Evolutionary conservation across 2,113 vertebrate species (phyloP), one percentile per base, ranked within the genome.

Genomic region (Thamnaconus septentrionalis): DNA sequence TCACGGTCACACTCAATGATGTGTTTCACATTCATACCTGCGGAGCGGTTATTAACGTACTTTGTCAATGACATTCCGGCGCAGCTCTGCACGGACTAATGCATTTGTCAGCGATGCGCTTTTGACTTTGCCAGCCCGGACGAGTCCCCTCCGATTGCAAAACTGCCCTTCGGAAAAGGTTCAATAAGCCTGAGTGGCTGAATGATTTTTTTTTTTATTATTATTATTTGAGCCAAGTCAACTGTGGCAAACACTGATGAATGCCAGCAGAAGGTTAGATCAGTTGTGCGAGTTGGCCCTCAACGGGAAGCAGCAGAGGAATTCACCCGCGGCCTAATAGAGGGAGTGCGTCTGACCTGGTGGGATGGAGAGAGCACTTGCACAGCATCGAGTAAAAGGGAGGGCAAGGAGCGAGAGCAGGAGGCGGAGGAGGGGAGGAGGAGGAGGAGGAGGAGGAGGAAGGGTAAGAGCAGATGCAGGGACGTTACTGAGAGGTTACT

Each of bases 251-350:
- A 88, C 73, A 61, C 65, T 66, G 82, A 85, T 75, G 84, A 84
- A 86, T 80, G 81, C 79, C 82, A 84, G 64, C 63, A 64, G 79
- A 85, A 69, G 79, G 84, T 85, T 78, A 85, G 76, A 78, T 79
- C 84, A 79, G 76, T 67, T 83, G 71, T 83, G 75, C 55, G 65
- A 84, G 82, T 87, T 79, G 73, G 82, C 81, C 66, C 83, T 74
- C 69, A 66, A 61, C 8, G 69, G 71, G 65, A 67, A 75, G 77
- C 75, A 68, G 69, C 12, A 10, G 78, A 87, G 68, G 76, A 77
- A 71, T 44, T 83, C 75, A 84, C 82, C 87, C 78, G 50, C 63
- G 61, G 58, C 53, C 75, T 80, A 64, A 80, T 65, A 69, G 73
- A 75, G 61, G 73, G 68, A 78, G 73, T 82, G 70, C 3, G 47